Percentiles rank a stretch among this genome's conserved stretches.
Conservation (phyloP, 2,113 vertebrate genomes). For the Otus sunia region DNA sequence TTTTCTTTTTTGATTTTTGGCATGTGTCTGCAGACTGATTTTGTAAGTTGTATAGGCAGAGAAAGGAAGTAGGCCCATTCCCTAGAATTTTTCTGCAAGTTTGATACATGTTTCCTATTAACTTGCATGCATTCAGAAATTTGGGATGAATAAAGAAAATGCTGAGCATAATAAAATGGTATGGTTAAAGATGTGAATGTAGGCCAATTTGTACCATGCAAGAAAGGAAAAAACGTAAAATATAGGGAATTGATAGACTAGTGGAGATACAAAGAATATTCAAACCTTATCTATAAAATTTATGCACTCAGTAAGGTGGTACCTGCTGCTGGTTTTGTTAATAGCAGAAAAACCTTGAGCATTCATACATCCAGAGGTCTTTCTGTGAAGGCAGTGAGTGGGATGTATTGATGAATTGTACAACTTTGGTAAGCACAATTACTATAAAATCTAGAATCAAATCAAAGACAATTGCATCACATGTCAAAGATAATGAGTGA, state of each 20-base stretch:
- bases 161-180: background rate
- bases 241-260: background rate
- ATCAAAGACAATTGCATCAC: fast-evolving
- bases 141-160: background rate
- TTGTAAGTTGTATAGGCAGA: background rate
- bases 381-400: background rate
- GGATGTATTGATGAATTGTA: background rate
- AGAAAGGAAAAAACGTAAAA: background rate
- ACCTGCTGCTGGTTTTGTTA: background rate
- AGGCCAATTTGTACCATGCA: background rate
- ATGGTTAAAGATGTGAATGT: background rate
- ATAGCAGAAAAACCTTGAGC: background rate
- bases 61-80: background rate
- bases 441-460: background rate
- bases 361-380: background rate
- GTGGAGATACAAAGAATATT: background rate
- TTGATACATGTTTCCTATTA: background rate
- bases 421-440: background rate
- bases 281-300: background rate
- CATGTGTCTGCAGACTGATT: background rate
- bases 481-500: background rate
- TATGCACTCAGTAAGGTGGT: background rate
- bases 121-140: background rate
- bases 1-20: background rate
- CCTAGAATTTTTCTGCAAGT: background rate